Base-by-base conservation (phyloP, 1,140 invertebrate genomes). In the Nebria ingens region DNA sequence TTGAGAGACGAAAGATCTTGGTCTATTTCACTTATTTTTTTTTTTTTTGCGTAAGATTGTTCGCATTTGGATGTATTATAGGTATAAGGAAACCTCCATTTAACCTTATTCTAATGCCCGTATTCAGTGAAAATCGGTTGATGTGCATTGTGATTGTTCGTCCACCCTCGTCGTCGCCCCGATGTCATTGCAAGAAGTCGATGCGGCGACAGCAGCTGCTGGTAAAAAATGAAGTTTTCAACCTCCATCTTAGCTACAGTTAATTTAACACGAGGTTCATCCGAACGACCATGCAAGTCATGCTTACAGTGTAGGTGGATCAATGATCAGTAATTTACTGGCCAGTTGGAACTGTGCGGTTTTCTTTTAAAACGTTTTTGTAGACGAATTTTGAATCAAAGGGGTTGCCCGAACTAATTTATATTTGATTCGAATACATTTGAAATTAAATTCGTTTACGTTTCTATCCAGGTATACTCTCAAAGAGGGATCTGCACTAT, bases 191-290 rank as follows among this genome's bases (percentile, higher is more conserved):
- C 61, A 57, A 42, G 19, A 57, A 58, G 57, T 65, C 57, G n/a
- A n/a, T n/a, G n/a, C n/a, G 52, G 57, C 62, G 63, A 64, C 50
- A 51, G 19, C 67, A 68, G 67, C 65, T 67, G 67, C 61, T 53
- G 54, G 52, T 65, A 65, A 66, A 68, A 68, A 68, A 68, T 68
- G 63, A 68, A 68, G 65, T 67, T 65, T 67, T 68, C 65, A 68
- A 68, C 67, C 65, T 67, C 64, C 64, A 61, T 56, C 64, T 68
- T 68, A 68, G 64, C 62, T 66, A 67, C 65, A 68, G 65, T 67
- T 68, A 68, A 68, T 68, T 68, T 68, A 67, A 68, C 67, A 53
- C 58, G 56, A 63, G 60, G 61, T 59, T 53, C 56, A 45, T 45
- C 40, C 40, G 4, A 6, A 20, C 9, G 6, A 20, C 19, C 50